A percentile compares a stretch with the other conserved stretches of the same genome.
phyloP scores from a whole-genome alignment of 2,888 invertebrate genomes.

The Idaea dimidiata region DNA sequence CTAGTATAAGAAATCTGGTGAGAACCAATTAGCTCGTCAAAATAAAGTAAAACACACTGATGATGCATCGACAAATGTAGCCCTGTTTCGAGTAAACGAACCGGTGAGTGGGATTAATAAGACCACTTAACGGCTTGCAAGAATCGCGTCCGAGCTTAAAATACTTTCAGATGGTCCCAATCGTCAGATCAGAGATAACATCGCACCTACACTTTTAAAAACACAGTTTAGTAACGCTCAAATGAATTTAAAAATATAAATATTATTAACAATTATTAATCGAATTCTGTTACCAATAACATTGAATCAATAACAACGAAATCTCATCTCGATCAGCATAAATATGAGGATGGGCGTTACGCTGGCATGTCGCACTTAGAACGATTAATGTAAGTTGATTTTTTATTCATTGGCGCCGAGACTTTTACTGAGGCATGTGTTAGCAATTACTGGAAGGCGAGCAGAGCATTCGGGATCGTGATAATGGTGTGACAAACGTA shows the following conservation, averaged over 20 bases:
- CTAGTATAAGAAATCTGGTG: neutral
- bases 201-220: slow-evolving; percentile 32
- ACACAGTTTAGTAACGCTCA: slow-evolving; percentile 29
- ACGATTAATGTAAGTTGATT: slow-evolving; percentile 50
- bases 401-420: slow-evolving; percentile 38
- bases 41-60: slow-evolving; percentile 23
- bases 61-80: slow-evolving; percentile 34
- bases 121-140: slow-evolving; percentile 51
- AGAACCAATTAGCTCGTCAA: slow-evolving; percentile 27
- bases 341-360: slow-evolving; percentile 65
- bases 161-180: slow-evolving; percentile 39
- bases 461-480: slow-evolving; percentile 48
- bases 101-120: slow-evolving; percentile 53
- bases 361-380: slow-evolving; percentile 57
- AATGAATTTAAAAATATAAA: slow-evolving; percentile 18
- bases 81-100: slow-evolving; percentile 54
- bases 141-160: slow-evolving; percentile 51
- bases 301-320: slow-evolving; percentile 40
- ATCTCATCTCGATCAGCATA: slow-evolving; percentile 59
- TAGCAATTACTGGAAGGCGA: slow-evolving; percentile 50
- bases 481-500: slow-evolving; percentile 72
- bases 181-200: slow-evolving; percentile 48
- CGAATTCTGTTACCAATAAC: slow-evolving; percentile 42
- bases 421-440: slow-evolving; percentile 38
- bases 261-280: slow-evolving; percentile 39